phyloP scores from a whole-genome alignment of 2,113 vertebrate species.

The Osmerus mordax region DNA sequence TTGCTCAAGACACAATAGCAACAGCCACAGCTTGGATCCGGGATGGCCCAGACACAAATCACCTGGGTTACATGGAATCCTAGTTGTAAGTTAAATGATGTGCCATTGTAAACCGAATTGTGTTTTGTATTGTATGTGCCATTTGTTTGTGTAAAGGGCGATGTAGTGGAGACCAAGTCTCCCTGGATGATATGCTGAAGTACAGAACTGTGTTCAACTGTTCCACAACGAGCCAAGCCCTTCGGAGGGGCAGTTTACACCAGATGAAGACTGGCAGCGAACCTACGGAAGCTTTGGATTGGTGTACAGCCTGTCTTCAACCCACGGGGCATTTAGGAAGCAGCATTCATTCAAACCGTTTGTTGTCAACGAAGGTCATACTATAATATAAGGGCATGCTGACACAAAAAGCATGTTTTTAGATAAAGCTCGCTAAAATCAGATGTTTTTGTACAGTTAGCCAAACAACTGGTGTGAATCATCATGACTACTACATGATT shows the following conservation, averaged over 20 bases:
- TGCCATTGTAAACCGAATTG: not conserved
- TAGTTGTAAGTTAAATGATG: not conserved
- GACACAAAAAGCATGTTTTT: constrained; percentile 64
- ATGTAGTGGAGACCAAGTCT: not conserved
- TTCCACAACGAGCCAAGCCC: not conserved
- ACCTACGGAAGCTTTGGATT: too few relatives aligned
- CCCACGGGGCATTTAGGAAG: constrained; percentile 6
- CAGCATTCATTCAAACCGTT: not conserved
- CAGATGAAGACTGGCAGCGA: constrained; percentile 20
- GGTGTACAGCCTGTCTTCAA: not conserved
- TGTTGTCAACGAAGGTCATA: not conserved
- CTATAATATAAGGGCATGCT: constrained; percentile 57
- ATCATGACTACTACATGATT: constrained; percentile 23
- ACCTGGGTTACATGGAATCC: not conserved
- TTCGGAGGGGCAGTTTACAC: constrained; percentile 44
- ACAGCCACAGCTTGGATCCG: not conserved
- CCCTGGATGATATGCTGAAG: not conserved
- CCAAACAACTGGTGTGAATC: constrained; percentile 13
- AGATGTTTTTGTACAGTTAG: constrained; percentile 46
- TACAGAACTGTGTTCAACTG: constrained; percentile 7
- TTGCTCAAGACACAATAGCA: not conserved
- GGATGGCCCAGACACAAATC: too few relatives aligned
- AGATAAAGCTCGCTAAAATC: constrained; percentile 61
- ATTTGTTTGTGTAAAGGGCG: constrained; percentile 10
- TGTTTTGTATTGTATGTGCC: constrained; percentile 1